Evolutionary conservation across 1,140 invertebrate species (phyloP).

Genomic region (Lepeophtheirus salmonis): DNA sequence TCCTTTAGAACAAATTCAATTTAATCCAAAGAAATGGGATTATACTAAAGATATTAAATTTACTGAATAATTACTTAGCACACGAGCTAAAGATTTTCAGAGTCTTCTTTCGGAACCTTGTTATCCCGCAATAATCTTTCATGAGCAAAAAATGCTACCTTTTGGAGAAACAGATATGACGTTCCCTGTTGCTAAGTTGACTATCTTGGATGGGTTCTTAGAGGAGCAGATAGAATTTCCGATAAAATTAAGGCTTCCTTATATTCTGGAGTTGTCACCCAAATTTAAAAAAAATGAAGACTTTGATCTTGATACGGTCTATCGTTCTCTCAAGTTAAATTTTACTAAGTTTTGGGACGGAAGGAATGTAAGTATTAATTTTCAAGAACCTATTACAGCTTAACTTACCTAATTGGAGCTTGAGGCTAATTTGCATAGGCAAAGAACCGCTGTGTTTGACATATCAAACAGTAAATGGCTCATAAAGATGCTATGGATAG

Average conservation of each 20-base stretch:
- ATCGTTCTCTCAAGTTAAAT: not conserved
- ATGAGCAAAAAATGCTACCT: not conserved
- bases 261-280: not conserved
- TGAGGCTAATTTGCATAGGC: not conserved
- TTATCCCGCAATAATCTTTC: not conserved
- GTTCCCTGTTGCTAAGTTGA: conserved; percentile 1
- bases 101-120: not conserved
- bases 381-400: not conserved
- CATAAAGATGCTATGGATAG: not conserved
- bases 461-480: not conserved
- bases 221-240: not conserved
- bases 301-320: not conserved
- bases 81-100: not conserved
- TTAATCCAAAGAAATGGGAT: not conserved
- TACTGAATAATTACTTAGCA: not conserved
- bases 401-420: not conserved
- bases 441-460: not conserved
- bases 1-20: not conserved
- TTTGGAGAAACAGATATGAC: not conserved
- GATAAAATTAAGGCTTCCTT: not conserved
- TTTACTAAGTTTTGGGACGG: conserved; percentile 1
- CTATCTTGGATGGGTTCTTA: not conserved
- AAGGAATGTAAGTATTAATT: not conserved
- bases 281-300: not conserved
- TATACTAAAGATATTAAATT: not conserved